Evolutionary conservation across 2,113 vertebrate genomes (phyloP), one percentile per base, ranked within the genome.

Genomic region (Anarhynchus alexandrinus): DNA sequence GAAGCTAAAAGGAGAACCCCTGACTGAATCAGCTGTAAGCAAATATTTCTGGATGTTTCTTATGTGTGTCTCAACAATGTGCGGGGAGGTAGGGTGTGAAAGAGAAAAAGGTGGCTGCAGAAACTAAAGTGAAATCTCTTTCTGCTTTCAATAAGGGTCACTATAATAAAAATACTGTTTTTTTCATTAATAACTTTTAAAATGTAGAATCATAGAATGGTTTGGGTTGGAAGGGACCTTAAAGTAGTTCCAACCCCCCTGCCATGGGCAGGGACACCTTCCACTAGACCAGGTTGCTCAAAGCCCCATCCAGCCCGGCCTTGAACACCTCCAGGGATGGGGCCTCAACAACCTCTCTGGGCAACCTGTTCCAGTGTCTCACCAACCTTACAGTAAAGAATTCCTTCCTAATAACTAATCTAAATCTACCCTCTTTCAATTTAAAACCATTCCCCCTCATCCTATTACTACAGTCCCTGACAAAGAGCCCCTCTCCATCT

Each of bases 1-100:
- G 99, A 99, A 99, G 76, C 98, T 99, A 88, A 99, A 99, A 97
- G 99, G 98, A 96, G 99, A 99, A 47, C 86, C 98, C 2, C 95
- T 99, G 42, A 98, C 98, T 95, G 98, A 98, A 9, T 99, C 99
- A 96, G 92, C 99, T 91, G 99, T 99, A 98, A 99, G 98, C 83
- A 71, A 86, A 85, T 94, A 95, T 96, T 97, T 97, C 59, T 95
- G 55, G 51, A 78, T 86, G 55, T 88, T 92, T 96, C 92, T 96
- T 62, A n/a, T 5, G 1, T 70, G 22, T 55, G 15, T 70, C 27
- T 89, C 52, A 78, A 58, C 7, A 51, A 26, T 82, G 54, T 67
- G 8, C 6, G 36, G 42, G 18, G 47, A 52, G 20, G 30, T 52
- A 38, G 64, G 19, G 13, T 55, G 21, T 94, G 69, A 96, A 52